Conservation (phyloP, 2,888 invertebrate species). For the Callyntrura guangdongensis region DNA sequence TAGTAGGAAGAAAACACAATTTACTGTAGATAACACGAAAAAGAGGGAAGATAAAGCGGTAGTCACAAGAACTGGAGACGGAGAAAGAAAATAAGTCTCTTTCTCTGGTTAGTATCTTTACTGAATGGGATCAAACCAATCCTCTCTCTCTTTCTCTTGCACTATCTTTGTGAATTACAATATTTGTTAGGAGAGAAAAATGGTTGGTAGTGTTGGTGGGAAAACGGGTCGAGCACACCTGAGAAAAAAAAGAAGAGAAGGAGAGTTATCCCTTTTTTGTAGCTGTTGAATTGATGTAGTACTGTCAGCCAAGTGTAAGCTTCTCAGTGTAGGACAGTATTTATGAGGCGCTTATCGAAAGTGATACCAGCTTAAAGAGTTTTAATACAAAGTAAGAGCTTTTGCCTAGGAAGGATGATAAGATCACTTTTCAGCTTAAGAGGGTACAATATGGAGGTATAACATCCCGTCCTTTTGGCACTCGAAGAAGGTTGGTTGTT, state of each 20-base stretch:
- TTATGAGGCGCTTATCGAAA: slow-evolving; percentile 58
- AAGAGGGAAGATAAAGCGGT: slow-evolving; percentile 7
- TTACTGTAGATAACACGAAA: slow-evolving; percentile 53
- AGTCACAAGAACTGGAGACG: background rate
- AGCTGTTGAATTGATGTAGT: slow-evolving; percentile 39
- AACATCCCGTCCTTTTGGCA: background rate
- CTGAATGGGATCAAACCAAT: slow-evolving; percentile 54
- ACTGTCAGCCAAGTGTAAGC: slow-evolving; percentile 22
- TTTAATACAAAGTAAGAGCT: background rate
- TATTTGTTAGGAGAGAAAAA: slow-evolving; percentile 17
- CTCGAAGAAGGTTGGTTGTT: background rate
- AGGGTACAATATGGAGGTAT: background rate
- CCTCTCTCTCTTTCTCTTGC: slow-evolving; percentile 1
- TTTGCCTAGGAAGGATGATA: background rate
- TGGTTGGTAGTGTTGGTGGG: background rate
- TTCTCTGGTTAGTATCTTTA: slow-evolving; percentile 28
- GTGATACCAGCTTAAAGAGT: slow-evolving; percentile 46
- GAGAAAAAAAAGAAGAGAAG: background rate
- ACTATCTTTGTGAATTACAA: slow-evolving; percentile 40
- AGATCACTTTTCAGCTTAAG: background rate
- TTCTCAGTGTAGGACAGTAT: background rate
- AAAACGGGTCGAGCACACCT: slow-evolving; percentile 55
- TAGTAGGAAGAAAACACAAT: slow-evolving; percentile 64
- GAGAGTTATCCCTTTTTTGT: slow-evolving; percentile 24
- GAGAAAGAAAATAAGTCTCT: slow-evolving; percentile 32